A percentile compares a stretch with the other conserved stretches of the same genome.
phyloP scores from a whole-genome alignment of 2,113 vertebrate species.

The Cinclus mexicanus region DNA sequence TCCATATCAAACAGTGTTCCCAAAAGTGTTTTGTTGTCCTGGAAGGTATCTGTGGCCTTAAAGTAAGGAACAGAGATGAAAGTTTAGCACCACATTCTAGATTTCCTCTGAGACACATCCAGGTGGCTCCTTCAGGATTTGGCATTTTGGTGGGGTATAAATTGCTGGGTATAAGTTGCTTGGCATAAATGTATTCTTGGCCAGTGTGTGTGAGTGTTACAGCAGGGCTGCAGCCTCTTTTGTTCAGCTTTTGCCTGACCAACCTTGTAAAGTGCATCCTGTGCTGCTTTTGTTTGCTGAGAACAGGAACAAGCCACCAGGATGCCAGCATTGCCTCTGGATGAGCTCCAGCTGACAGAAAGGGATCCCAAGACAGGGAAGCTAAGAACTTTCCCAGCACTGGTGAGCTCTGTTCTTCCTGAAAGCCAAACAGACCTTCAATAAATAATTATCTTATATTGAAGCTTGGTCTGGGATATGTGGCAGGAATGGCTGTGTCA shows the following conservation, averaged over 20 bases:
- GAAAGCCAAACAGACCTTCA: neutral
- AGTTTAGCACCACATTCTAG: neutral
- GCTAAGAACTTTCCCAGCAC: constrained; percentile 82
- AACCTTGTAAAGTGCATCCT: neutral
- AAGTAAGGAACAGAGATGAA: neutral
- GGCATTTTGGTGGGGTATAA: neutral
- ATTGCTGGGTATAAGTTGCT: neutral
- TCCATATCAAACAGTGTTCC: neutral
- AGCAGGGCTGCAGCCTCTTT: neutral
- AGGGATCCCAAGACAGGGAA: constrained; percentile 78
- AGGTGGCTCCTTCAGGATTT: neutral
- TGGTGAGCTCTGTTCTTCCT: constrained; percentile 79
- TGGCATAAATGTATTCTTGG: neutral
- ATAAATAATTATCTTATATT: neutral
- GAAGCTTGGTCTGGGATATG: neutral
- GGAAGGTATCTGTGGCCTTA: neutral
- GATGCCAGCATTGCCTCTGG: constrained; percentile 83
- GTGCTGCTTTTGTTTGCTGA: constrained; percentile 4
- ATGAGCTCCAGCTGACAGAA: constrained; percentile 87
- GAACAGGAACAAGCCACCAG: constrained; percentile 16
- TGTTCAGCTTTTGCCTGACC: neutral
- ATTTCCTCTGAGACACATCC: neutral
- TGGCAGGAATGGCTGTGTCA: neutral
- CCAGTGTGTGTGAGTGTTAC: neutral
- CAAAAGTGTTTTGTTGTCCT: neutral